phyloP scores from a whole-genome alignment of 2,888 invertebrate genomes.

The Copidosoma aretas region DNA sequence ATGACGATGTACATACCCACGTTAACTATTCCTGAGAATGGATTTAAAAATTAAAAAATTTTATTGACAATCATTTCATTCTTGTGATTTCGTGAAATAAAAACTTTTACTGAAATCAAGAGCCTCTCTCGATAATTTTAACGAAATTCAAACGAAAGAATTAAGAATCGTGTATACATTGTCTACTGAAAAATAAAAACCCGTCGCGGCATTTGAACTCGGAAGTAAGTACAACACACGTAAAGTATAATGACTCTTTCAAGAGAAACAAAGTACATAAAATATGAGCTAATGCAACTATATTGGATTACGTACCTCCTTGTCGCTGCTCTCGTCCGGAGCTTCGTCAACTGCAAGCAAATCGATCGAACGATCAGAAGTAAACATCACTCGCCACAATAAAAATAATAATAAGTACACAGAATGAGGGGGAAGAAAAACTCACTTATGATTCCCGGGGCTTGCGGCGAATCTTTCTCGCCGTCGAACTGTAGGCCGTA shows the following conservation, averaged over 20 bases:
- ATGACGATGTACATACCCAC: slow-evolving; percentile 41
- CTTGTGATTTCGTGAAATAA: neutral
- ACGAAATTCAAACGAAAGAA: neutral
- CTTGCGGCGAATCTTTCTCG: slow-evolving; percentile 50
- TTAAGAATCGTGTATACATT: neutral
- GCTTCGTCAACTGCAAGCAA: slow-evolving; percentile 52
- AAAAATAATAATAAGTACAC: too few species aligned
- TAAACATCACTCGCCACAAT: too few species aligned
- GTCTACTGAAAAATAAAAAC: neutral
- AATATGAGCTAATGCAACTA: neutral
- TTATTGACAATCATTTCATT: slow-evolving; percentile 29
- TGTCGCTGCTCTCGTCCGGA: slow-evolving; percentile 53
- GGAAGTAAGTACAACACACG: neutral
- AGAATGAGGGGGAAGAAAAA: neutral
- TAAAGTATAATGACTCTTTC: neutral
- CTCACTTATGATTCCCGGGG: slow-evolving; percentile 59
- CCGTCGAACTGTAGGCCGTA: slow-evolving; percentile 76
- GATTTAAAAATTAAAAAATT: slow-evolving; percentile 38
- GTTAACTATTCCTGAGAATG: slow-evolving; percentile 36
- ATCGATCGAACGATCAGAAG: neutral
- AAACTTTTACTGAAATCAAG: neutral
- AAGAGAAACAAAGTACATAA: neutral
- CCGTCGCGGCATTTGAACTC: neutral
- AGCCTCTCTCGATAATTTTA: neutral
- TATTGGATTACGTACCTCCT: slow-evolving; percentile 53